Base-by-base conservation (phyloP, 2,113 vertebrate species). In the Pampusana beccarii region DNA sequence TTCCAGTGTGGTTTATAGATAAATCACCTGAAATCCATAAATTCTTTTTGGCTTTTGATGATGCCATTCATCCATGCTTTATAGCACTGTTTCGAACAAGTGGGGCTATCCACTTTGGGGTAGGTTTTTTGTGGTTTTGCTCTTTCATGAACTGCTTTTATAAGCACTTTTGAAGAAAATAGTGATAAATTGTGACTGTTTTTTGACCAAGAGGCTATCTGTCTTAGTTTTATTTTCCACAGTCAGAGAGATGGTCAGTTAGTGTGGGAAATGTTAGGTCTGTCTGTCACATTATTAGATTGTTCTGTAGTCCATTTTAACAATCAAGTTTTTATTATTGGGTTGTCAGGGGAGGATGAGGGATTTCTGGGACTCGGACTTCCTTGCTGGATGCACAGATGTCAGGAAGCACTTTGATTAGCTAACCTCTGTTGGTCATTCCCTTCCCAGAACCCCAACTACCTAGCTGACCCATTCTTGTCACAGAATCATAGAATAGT, bases 261-360 rank as follows among this genome's bases (percentile, higher is more conserved):
- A 38, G 19, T 12, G 16, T 51, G 15, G 34, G 38, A 56, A 88
- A 57, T 16, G 1, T 33, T 79, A 82, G n/a, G 23, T 67, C 1
- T 9, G 11, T 46, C 80, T 80, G 66, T 94, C 60, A 48, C 2
- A 2, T 95, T 92, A 95, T 79, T 96, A 96, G 93, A 93, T 95
- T 95, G 91, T 79, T 89, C 88, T 91, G 91, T 90, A 92, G 53
- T 81, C 61, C 54, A 87, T 97, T 96, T 95, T 74, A 93, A 85
- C 72, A 92, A 77, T 75, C 18, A 61, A 90, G 23, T 13, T 95
- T 92, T 92, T 67, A 64, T 93, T 92, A 80, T 11, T 74, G 58
- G 46, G 31, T 84, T 93, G 44, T 78, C 79, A 70, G 29, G 44
- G 69, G 6, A 85, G 64, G 42, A 51, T 86, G 58, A 92, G 73